phyloP scores from a whole-genome alignment of 1,140 invertebrate species.

The Cyrtorhinus lividipennis region DNA sequence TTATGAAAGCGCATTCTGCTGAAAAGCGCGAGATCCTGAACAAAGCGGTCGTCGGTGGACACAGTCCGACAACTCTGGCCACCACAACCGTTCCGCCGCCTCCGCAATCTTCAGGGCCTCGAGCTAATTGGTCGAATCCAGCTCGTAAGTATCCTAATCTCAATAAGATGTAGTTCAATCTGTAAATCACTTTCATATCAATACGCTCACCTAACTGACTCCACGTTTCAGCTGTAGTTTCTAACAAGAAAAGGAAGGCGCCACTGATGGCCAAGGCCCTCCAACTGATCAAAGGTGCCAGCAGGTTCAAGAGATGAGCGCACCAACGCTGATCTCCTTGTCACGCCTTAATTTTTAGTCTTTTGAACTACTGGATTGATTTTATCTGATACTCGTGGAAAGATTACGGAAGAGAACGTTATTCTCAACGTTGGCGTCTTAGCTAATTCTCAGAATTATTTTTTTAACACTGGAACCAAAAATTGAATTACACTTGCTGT shows the following conservation, averaged over 20 bases:
- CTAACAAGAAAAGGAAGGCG: conserved; percentile 29
- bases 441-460: neutral
- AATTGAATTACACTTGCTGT: neutral
- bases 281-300: conserved; percentile 25
- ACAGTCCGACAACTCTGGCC: conserved; percentile 16
- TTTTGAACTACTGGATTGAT: neutral
- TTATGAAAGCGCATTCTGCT: neutral
- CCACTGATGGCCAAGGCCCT: conserved; percentile 28
- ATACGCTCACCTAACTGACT: neutral
- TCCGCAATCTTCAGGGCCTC: neutral
- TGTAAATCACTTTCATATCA: neutral
- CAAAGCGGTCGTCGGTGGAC: conserved; percentile 23
- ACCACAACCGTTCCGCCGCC: conserved; percentile 19
- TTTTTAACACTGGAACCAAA: neutral
- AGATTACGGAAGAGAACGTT: neutral
- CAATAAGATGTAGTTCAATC: conserved; percentile 13
- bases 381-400: neutral
- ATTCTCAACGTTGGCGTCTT: neutral
- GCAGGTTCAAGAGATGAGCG: conserved; percentile 22
- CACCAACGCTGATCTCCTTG: neutral
- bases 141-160: no score
- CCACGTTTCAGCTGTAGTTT: neutral
- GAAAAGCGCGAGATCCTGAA: conserved; percentile 22
- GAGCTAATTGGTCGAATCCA: neutral
- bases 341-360: neutral